A percentile compares a stretch with the other conserved stretches of the same genome.
Conservation (phyloP, 2,113 vertebrate genomes). For the Plestiodon gilberti region DNA sequence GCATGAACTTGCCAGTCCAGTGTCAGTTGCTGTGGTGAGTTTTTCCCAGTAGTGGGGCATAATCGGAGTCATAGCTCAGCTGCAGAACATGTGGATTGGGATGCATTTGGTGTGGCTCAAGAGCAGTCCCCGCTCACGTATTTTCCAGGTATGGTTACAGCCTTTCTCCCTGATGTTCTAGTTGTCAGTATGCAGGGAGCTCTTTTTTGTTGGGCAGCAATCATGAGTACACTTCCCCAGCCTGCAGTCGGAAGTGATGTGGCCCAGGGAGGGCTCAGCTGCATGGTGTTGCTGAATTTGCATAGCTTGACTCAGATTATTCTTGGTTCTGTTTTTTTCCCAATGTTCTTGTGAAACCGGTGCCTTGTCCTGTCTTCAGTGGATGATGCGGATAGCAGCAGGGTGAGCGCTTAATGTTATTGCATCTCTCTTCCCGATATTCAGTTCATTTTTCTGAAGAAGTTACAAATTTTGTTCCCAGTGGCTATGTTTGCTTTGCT, state of each 20-base stretch:
- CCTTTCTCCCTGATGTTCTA: not conserved
- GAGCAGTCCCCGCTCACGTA: not conserved
- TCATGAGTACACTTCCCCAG: not conserved
- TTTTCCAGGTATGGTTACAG: not conserved
- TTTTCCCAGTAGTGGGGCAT: not conserved
- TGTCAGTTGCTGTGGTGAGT: not conserved
- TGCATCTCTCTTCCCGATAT: not conserved
- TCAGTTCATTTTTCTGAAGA: not conserved
- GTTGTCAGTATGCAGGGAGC: not conserved
- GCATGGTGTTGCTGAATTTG: not conserved
- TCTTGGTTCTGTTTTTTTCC: not conserved
- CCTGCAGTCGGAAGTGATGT: not conserved
- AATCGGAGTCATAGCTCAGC: not conserved
- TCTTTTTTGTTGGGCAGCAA: not conserved
- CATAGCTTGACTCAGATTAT: not conserved
- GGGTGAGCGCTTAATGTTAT: not conserved
- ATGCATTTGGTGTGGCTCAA: not conserved
- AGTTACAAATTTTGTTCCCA: not conserved
- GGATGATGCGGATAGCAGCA: not conserved
- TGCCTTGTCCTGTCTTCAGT: not conserved
- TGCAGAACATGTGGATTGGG: not conserved
- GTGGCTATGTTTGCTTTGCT: not conserved
- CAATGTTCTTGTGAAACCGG: not conserved
- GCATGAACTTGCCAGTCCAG: not conserved
- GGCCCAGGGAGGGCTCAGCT: not conserved